Evolutionary conservation across 2,113 vertebrate genomes (phyloP).

Genomic region (Grammomys dolichurus): DNA sequence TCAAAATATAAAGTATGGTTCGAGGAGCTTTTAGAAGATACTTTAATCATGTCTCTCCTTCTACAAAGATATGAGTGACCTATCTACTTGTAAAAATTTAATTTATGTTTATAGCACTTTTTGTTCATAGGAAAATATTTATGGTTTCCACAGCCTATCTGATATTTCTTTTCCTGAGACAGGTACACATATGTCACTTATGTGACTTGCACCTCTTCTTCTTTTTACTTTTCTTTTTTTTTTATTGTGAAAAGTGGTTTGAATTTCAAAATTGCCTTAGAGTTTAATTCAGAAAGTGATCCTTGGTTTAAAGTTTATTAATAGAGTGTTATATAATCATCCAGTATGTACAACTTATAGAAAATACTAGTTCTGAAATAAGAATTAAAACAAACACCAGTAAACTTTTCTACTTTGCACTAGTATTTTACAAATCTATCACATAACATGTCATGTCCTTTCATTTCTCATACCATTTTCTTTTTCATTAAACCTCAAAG

Average conservation of each 20-base stretch:
- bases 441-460: neutral
- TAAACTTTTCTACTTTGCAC: neutral
- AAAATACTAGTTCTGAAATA: neutral
- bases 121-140: no score
- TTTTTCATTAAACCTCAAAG: conserved; percentile 46
- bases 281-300: conserved; percentile 4
- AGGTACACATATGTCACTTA: neutral
- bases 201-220: neutral
- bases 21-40: no score
- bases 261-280: neutral
- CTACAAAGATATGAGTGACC: no score
- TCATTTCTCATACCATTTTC: conserved; percentile 37
- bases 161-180: neutral
- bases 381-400: neutral
- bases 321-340: neutral
- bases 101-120: no score
- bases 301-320: neutral
- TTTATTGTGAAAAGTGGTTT: neutral
- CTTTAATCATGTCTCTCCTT: no score
- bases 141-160: no score
- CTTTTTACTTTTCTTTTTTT: neutral
- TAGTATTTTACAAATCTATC: neutral
- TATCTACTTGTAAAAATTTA: no score
- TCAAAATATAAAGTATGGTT: no score
- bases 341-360: neutral